Base-by-base conservation (phyloP, 2,888 invertebrate genomes). In the Polydrusus tereticollis region DNA sequence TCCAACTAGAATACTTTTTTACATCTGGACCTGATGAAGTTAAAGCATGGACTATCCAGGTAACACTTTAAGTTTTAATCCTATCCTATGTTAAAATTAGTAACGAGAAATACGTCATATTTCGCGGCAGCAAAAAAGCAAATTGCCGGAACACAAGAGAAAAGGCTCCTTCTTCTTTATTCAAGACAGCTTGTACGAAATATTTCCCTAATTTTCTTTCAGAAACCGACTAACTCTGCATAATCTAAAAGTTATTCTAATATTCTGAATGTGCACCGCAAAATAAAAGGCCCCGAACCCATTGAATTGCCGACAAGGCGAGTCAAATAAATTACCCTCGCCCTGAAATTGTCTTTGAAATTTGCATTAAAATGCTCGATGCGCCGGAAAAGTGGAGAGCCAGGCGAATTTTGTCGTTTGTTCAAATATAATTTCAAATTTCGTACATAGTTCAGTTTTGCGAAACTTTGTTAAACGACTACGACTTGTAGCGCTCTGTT, bases 1-100 rank as follows among this genome's bases (percentile, higher is more conserved):
- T 99, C 62, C 96, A 98, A 81, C 87, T 99, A 80, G 94, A 96
- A 85, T 99, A 99, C 85, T 99, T 99, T 90, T 99, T 99, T 87
- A 99, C 99, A 0, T 90, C 96, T 64, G 99, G 99, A 14, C 90
- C 93, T 55, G 99, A 99, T 86, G 99, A 99, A 89, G 99, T 99
- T 7, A 99, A 98, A 86, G 99, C 98, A 21, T 99, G 99, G 99
- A 99, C 98, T 2, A 95, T 99, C 85, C 97, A 96, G 92, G 97
- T 97, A 84, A 73, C n/a, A n/a, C n/a, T n/a, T n/a, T n/a, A n/a
- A n/a, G n/a, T n/a, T n/a, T n/a, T n/a, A n/a, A n/a, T n/a, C n/a
- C n/a, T n/a, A n/a, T n/a, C n/a, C n/a, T n/a, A n/a, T n/a, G n/a
- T n/a, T n/a, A n/a, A n/a, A n/a, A n/a, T n/a, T n/a, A n/a, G n/a